phyloP scores from a whole-genome alignment of 2,888 invertebrate species.

The Volucella inflata region DNA sequence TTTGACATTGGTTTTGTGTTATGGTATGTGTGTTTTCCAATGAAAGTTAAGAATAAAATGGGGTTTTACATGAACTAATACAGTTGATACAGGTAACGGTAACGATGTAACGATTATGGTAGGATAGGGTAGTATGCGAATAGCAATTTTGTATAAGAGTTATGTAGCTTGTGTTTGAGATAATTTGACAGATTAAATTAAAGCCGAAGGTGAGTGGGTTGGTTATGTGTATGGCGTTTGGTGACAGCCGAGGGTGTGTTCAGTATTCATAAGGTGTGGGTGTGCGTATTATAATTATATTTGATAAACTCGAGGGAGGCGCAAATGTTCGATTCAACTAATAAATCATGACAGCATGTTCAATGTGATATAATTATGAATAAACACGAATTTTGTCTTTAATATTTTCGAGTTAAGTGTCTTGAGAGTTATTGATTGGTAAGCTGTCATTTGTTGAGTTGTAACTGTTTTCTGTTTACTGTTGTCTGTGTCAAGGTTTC shows the following conservation, averaged over 20 bases:
- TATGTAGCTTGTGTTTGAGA: not conserved
- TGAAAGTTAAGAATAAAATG: conserved; percentile 22
- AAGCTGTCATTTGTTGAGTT: no score
- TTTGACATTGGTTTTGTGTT: conserved; percentile 45
- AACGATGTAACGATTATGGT: no score
- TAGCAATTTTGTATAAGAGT: not conserved
- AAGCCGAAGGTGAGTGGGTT: not conserved
- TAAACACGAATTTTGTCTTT: not conserved
- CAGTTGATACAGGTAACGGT: conserved; percentile 4
- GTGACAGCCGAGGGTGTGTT: not conserved
- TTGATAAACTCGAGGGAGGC: not conserved
- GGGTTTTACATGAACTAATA: not conserved
- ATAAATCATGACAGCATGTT: not conserved
- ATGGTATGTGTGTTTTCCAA: not conserved
- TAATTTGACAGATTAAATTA: conserved; percentile 2
- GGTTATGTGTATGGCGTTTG: not conserved
- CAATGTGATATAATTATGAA: not conserved
- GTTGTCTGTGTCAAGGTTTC: not conserved
- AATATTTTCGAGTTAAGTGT: not conserved
- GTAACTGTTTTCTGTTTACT: no score
- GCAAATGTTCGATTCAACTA: not conserved
- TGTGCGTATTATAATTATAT: conserved; percentile 1
- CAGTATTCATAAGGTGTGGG: not conserved
- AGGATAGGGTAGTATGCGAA: not conserved
- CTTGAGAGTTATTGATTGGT: not conserved